These are phyloP conservation scores for Synergus itoensis DNA, from an alignment of 2,888 invertebrate species.

Conservation along the genomic window DNA sequence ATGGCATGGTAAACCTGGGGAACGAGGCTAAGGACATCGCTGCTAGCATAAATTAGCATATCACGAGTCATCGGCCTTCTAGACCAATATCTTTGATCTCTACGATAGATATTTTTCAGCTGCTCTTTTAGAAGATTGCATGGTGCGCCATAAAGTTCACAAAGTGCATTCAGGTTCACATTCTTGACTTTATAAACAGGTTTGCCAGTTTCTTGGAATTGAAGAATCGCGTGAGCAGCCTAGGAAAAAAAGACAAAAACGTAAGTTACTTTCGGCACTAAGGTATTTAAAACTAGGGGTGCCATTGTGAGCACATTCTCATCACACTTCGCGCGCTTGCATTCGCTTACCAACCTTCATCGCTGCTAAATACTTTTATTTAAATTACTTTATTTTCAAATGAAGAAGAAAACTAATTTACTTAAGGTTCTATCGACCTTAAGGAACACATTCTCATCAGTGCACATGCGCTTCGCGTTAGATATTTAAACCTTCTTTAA, in stretches of 20 bases:
- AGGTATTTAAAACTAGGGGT: too few relatives aligned
- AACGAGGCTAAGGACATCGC: slow-evolving; percentile 92
- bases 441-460: too few relatives aligned
- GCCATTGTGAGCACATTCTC: too few relatives aligned
- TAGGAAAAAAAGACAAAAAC: slow-evolving; percentile 66
- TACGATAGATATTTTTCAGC: slow-evolving; percentile 89
- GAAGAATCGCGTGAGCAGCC: slow-evolving; percentile 94
- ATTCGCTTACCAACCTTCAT: too few relatives aligned
- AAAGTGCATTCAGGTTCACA: slow-evolving; percentile 93
- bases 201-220: slow-evolving; percentile 92
- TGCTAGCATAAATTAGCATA: slow-evolving; percentile 94
- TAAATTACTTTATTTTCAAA: too few relatives aligned
- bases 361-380: too few relatives aligned
- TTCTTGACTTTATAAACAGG: slow-evolving; percentile 97
- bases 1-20: slow-evolving; percentile 89
- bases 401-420: too few relatives aligned
- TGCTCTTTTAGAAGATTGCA: slow-evolving; percentile 95
- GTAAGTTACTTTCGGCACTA: too few relatives aligned
- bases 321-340: too few relatives aligned
- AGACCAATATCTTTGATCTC: slow-evolving; percentile 94
- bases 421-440: too few relatives aligned
- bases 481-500: too few relatives aligned
- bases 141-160: slow-evolving; percentile 92
- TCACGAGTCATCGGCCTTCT: slow-evolving; percentile 92
- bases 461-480: too few relatives aligned